These are phyloP conservation scores for Meiosimyza decipiens DNA, from an alignment of 2,888 invertebrate species.

Conservation along the genomic window DNA sequence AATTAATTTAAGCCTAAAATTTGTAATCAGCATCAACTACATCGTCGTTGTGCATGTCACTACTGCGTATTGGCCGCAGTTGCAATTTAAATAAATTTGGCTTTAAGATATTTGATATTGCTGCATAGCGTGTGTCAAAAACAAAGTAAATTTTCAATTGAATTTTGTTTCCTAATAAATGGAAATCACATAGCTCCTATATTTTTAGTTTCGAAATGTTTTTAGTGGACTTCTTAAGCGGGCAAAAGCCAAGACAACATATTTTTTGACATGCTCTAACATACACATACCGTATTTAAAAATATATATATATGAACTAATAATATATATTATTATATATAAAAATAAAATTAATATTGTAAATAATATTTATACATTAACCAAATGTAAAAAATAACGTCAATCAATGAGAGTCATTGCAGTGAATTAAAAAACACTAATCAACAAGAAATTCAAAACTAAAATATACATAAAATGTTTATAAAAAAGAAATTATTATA, in stretches of 20 bases:
- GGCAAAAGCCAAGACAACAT: not conserved
- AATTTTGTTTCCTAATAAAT: too few relatives aligned
- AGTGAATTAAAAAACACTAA: too few relatives aligned
- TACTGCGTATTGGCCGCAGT: too few relatives aligned
- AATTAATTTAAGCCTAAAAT: not conserved
- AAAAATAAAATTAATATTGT: constrained; percentile 8
- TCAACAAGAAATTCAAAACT: too few relatives aligned
- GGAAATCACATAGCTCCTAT: too few relatives aligned
- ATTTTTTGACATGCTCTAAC: not conserved
- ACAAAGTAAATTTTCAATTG: too few relatives aligned
- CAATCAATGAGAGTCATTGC: not conserved
- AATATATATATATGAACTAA: not conserved
- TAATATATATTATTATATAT: not conserved
- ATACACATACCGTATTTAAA: not conserved
- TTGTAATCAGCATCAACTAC: not conserved
- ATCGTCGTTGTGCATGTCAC: not conserved
- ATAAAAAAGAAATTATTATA: too few relatives aligned
- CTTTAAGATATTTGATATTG: constrained; percentile 5
- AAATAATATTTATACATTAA: constrained; percentile 28
- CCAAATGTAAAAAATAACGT: not conserved
- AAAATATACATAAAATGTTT: too few relatives aligned
- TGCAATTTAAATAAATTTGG: not conserved
- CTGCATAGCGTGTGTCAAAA: constrained; percentile 2
- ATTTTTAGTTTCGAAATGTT: too few relatives aligned
- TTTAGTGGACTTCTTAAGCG: not conserved